phyloP scores from a whole-genome alignment of 2,113 vertebrate genomes.

The Callithrix jacchus region DNA sequence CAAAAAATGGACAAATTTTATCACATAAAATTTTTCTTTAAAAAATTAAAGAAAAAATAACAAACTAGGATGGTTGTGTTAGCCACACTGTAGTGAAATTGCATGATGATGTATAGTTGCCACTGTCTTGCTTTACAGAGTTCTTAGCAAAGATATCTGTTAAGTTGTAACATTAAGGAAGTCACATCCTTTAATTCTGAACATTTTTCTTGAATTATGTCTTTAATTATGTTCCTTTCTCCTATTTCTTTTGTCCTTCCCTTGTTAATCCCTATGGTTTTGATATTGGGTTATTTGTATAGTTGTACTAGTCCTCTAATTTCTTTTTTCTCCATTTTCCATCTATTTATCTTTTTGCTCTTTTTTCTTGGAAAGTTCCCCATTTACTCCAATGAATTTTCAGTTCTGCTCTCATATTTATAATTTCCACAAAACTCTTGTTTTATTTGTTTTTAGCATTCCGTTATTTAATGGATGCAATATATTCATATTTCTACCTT shows the following conservation, averaged over 20 bases:
- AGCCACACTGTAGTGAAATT: background rate
- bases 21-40: background rate
- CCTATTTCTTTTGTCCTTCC: background rate
- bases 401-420: background rate
- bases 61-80: background rate
- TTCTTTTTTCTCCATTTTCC: background rate
- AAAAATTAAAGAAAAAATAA: background rate
- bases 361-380: background rate
- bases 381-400: background rate
- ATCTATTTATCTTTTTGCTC: background rate
- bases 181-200: background rate
- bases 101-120: background rate
- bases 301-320: background rate
- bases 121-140: background rate
- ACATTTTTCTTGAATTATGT: background rate
- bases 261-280: background rate
- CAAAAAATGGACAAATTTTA: background rate
- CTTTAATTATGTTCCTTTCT: background rate
- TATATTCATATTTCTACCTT: background rate
- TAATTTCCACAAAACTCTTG: background rate
- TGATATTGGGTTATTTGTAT: background rate
- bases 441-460: background rate
- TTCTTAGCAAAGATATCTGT: background rate
- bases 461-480: background rate
- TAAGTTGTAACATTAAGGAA: background rate